phyloP scores from a whole-genome alignment of 30 jellyfish, hydroid and myxozoan genomes.

The Aurelia aurita complex sp. Pacific region DNA sequence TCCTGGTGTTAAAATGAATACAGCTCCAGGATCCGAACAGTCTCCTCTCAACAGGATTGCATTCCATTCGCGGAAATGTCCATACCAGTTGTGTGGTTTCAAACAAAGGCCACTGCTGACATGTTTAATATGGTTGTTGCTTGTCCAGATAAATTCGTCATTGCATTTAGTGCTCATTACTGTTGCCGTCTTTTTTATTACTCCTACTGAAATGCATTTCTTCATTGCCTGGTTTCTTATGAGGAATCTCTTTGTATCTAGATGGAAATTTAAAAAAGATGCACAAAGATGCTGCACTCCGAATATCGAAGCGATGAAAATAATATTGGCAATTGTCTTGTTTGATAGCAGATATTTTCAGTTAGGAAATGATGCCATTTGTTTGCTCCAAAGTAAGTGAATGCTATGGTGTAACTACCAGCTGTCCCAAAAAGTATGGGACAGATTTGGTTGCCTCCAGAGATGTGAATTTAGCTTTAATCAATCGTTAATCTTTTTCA shows the following conservation, averaged over 20 bases:
- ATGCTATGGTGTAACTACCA: too few species aligned
- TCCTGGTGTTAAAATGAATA: slow-evolving; percentile 24
- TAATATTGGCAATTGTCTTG: too few species aligned
- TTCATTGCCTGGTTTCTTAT: slow-evolving; percentile 12
- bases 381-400: too few species aligned
- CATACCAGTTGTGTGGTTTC: slow-evolving; percentile 37
- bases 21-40: slow-evolving; percentile 23
- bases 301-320: background rate
- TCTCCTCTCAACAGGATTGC: slow-evolving; percentile 38
- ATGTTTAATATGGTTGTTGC: slow-evolving; percentile 3
- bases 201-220: slow-evolving; percentile 12
- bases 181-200: background rate
- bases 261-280: background rate
- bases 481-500: too few species aligned
- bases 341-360: too few species aligned
- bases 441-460: too few species aligned
- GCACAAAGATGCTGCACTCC: background rate
- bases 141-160: slow-evolving; percentile 23
- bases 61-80: slow-evolving; percentile 17
- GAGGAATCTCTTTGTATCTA: slow-evolving; percentile 1
- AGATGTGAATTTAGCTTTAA: too few species aligned
- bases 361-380: too few species aligned
- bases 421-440: too few species aligned
- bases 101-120: slow-evolving; percentile 39
- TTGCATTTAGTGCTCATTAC: slow-evolving; percentile 5